phyloP scores from a whole-genome alignment of 2,113 vertebrate species.

The Antechinus flavipes region DNA sequence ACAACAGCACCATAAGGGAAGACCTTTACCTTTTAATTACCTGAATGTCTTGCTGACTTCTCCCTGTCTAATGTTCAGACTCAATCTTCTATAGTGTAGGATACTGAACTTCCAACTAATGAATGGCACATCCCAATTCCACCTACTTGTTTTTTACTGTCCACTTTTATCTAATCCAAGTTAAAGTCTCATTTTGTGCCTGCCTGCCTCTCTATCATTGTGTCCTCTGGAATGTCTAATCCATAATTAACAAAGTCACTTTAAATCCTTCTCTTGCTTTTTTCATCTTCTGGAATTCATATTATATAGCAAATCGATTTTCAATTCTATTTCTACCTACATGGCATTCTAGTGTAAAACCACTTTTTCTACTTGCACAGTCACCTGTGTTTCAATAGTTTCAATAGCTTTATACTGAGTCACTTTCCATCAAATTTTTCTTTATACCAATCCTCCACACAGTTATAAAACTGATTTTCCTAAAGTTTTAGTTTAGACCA shows the following conservation, averaged over 20 bases:
- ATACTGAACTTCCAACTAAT: too few relatives aligned
- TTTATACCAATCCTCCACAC: background rate
- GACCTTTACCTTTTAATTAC: too few relatives aligned
- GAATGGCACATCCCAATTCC: too few relatives aligned
- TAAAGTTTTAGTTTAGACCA: background rate
- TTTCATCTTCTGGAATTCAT: background rate
- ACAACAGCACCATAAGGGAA: too few relatives aligned
- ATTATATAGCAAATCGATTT: background rate
- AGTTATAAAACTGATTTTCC: background rate
- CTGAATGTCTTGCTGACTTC: too few relatives aligned
- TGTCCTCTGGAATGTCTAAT: background rate
- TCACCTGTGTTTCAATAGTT: too few relatives aligned
- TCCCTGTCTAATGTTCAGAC: too few relatives aligned
- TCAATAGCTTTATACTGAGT: background rate
- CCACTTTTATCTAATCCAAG: background rate
- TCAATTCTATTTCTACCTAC: background rate
- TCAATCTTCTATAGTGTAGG: too few relatives aligned
- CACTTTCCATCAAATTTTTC: background rate
- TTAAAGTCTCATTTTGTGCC: background rate
- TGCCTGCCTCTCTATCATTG: background rate
- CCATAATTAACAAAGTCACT: background rate
- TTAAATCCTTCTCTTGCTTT: background rate
- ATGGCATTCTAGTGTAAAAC: background rate
- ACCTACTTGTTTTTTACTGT: background rate
- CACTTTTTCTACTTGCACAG: background rate